These are phyloP conservation scores for Napeogenes sylphis DNA, from an alignment of 2,888 invertebrate genomes.

Conservation along the genomic window DNA sequence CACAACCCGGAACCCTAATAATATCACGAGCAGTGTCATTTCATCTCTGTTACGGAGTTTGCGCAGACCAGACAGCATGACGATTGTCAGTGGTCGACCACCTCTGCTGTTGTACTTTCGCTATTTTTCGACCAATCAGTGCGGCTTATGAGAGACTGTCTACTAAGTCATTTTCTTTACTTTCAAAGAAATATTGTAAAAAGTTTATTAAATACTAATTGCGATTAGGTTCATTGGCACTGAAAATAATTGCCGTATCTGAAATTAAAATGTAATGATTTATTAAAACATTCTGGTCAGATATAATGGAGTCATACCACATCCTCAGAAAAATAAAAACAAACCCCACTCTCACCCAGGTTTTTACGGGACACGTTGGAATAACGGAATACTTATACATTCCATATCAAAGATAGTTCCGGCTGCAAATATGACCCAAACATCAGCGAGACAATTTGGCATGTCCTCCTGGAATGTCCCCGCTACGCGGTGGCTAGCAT, in stretches of 20 bases:
- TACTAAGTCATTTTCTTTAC: background rate
- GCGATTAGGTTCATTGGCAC: background rate
- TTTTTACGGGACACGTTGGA: too few species aligned
- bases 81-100: conserved; percentile 18
- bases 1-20: conserved; percentile 7
- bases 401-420: too few species aligned
- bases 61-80: conserved; percentile 19
- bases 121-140: conserved; percentile 18
- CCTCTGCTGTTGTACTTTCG: conserved; percentile 26
- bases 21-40: conserved; percentile 16
- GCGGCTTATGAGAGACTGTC: conserved; percentile 15
- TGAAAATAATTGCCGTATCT: background rate
- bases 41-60: conserved; percentile 19
- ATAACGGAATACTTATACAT: too few species aligned
- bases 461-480: too few species aligned
- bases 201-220: background rate
- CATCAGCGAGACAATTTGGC: too few species aligned
- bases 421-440: too few species aligned
- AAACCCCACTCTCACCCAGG: too few species aligned
- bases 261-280: too few species aligned
- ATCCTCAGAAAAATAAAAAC: too few species aligned
- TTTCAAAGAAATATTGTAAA: background rate
- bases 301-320: too few species aligned
- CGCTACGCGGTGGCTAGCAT: too few species aligned
- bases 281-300: too few species aligned